Base-by-base conservation (phyloP, 2,113 vertebrate species). In the Epinephelus lanceolatus region DNA sequence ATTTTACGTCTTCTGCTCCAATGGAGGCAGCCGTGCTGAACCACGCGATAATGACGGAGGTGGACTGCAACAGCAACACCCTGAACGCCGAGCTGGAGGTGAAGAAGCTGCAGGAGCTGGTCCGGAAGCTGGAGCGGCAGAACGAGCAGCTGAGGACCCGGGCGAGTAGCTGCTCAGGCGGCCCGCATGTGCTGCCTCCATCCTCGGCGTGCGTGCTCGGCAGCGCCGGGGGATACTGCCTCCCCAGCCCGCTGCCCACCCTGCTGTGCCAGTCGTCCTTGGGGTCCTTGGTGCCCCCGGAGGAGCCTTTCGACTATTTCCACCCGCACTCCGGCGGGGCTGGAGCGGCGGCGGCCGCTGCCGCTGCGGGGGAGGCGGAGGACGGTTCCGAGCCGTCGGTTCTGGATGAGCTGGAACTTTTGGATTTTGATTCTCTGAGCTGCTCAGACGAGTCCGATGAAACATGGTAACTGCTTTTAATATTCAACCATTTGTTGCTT, bases 91-190 rank as follows among this genome's bases (percentile, higher is more conserved):
- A 98, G 94, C 92, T 97, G 94, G 96, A 98, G 95, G 96, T 98
- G 94, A 96, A 96, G 94, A 98, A 97, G 94, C 96, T 98, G 89
- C 97, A 98, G 94, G 96, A 97, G 93, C 96, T 98, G 83, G 97
- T 98, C 57, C 93, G 96, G 56, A 97, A 96, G 74, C 95, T 98
- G 91, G 97, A 98, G 94, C 93, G 94, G 86, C 97, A 98, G 87
- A 97, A 97, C 88, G 95, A 97, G 92, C 96, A 97, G 95, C 94
- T 98, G 62, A 93, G 97, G 75, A 97, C 91, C 83, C 94, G 96
- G 33, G 94, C 96, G 3, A 62, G 84, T 90, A 81, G 87, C 86
- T 85, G 88, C 84, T 12, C 78, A 0, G 76, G 71, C 66, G 86
- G 82, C 49, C 63, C 87, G 30, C 81, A 59, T 23, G 77, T 18